Evolutionary conservation across 2,797 vertebrate species (phyloP).

Genomic region (Amazona finschi): DNA sequence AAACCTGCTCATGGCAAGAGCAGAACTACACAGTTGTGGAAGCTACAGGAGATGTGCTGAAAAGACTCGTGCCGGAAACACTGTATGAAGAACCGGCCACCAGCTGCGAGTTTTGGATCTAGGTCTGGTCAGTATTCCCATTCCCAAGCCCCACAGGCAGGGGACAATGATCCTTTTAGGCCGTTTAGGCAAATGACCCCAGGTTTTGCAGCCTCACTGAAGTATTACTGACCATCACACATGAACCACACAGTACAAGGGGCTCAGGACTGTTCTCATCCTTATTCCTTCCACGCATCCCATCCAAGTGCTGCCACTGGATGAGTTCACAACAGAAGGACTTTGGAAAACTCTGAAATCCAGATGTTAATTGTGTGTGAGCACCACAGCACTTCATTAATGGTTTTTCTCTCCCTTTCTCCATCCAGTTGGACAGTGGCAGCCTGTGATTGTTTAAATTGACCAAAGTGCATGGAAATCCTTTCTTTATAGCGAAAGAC

Average conservation of each 20-base stretch:
- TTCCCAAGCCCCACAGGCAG: neutral
- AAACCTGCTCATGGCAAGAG: neutral
- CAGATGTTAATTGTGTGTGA: neutral
- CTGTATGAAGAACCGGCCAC: no score
- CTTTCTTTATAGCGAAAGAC: neutral
- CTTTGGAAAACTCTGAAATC: neutral
- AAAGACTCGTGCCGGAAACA: neutral
- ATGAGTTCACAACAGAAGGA: neutral
- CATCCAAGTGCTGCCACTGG: neutral
- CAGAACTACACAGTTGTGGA: neutral
- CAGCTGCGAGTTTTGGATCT: neutral
- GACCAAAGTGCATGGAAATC: neutral
- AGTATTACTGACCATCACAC: neutral
- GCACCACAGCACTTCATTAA: neutral
- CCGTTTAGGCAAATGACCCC: neutral
- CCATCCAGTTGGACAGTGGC: neutral
- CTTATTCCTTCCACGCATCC: neutral
- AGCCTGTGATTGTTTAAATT: neutral
- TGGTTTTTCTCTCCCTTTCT: neutral
- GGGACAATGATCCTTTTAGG: neutral
- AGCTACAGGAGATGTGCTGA: neutral
- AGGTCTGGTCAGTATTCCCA: neutral
- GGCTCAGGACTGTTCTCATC: neutral
- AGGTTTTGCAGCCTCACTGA: neutral
- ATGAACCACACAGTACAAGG: accelerated